Base-by-base conservation (phyloP, 1,140 invertebrate genomes). In the Drosophila sproati region DNA sequence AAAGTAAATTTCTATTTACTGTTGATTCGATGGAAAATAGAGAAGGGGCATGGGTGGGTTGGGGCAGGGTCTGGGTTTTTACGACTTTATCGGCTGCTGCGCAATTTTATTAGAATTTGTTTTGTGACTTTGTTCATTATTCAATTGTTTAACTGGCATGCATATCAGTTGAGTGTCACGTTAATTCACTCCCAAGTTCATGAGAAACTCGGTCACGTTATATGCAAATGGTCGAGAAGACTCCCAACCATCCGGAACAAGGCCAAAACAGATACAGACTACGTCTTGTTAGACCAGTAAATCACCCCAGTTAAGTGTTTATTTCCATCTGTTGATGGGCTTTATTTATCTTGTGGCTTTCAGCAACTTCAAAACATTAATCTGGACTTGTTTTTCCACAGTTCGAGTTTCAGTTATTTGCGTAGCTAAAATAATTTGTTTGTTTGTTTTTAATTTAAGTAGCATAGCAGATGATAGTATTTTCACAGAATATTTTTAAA, bases 71-170 rank as follows among this genome's bases (percentile, higher is more conserved):
- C 8, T 35, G 39, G n/a, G n/a, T 57, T 31, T 48, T 67, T 60
- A 37, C 5, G 35, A 62, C 47, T 47, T 57, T 39, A 39, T 57
- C 39, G 47, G 7, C 69, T 50, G 73, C 81, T 77, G 81, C 82
- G 82, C 82, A 86, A 70, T 87, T 86, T 69, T 61, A 77, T 86
- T 71, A 57, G 62, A 63, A 81, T 82, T 81, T 61, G 73, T 67
- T 56, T 73, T 39, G 60, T 51, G 50, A 43, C 39, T 41, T 28
- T 39, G 48, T 54, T 73, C 39, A 41, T 45, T 57, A 67, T 41
- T 12, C 8, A 57, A 56, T 64, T 67, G 50, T 43, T 54, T 8
- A 45, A 72, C 31, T 61, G 50, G 4, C 37, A 56, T 77, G 52
- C 62, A 43, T 54, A 62, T 69, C 57, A 56, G 39, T 67, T 52